Conservation (phyloP, 2,888 invertebrate species). For the Oscheius onirici region DNA sequence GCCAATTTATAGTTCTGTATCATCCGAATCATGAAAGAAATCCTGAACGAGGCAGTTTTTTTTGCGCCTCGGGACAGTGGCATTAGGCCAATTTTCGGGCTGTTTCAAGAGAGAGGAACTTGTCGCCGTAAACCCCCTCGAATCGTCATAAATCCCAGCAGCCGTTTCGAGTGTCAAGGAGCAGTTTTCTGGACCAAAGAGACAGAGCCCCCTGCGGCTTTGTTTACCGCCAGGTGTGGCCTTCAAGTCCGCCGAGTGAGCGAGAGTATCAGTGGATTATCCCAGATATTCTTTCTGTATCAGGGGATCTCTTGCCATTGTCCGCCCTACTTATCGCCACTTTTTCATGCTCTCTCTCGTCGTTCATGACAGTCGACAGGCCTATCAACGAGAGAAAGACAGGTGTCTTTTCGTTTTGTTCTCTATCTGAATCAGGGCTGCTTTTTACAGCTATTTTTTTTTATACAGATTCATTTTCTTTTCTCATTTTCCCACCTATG, state of each 20-base stretch:
- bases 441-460: too few relatives aligned
- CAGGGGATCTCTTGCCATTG: too few relatives aligned
- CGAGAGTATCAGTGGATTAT: background rate
- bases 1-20: too few relatives aligned
- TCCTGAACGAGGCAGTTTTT: background rate
- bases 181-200: background rate
- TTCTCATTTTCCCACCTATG: too few relatives aligned
- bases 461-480: too few relatives aligned
- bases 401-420: background rate
- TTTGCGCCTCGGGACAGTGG: background rate
- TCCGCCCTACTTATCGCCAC: too few relatives aligned
- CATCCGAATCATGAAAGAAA: background rate
- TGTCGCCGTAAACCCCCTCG: constrained; percentile 9
- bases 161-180: constrained; percentile 18
- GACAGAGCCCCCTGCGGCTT: constrained; percentile 21
- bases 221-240: constrained; percentile 23
- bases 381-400: background rate
- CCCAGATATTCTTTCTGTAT: constrained; percentile 14
- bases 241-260: background rate
- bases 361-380: too few relatives aligned
- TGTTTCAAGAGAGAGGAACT: constrained; percentile 6
- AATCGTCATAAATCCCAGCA: too few relatives aligned
- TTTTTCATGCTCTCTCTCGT: too few relatives aligned
- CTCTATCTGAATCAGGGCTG: background rate
- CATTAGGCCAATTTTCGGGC: constrained; percentile 1